Percentiles rank a stretch among this genome's conserved stretches.
These are phyloP conservation scores for Chloromyia formosa DNA, from an alignment of 2,888 invertebrate species.

Conservation along the genomic window DNA sequence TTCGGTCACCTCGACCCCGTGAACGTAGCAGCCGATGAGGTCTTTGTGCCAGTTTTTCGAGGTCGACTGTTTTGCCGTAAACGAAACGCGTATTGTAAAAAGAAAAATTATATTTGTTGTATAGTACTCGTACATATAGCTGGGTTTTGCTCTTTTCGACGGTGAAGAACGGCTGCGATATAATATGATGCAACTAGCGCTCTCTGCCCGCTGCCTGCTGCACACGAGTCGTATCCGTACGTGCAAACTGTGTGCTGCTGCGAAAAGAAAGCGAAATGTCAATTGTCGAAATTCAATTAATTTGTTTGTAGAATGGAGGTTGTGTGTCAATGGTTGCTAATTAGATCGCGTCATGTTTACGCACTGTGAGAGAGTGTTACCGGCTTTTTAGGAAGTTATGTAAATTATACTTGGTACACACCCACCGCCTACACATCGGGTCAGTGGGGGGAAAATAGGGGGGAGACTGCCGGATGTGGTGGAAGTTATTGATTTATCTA, in stretches of 20 bases:
- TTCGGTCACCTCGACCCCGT: slow-evolving; percentile 32
- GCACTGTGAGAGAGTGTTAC: background rate
- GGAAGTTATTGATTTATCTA: background rate
- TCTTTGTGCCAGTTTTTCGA: slow-evolving; percentile 42
- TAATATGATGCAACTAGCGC: slow-evolving; percentile 27
- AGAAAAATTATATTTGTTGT: slow-evolving; percentile 14
- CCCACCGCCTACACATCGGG: background rate
- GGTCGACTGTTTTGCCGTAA: slow-evolving; percentile 38
- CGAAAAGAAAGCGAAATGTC: slow-evolving; percentile 31
- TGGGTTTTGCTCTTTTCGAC: background rate
- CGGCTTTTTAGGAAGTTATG: background rate
- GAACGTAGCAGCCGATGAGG: slow-evolving; percentile 38
- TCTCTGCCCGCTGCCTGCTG: no score
- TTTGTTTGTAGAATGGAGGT: slow-evolving; percentile 22
- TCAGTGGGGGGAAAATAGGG: background rate
- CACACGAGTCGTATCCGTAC: no score
- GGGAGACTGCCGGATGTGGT: background rate
- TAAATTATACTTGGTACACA: background rate
- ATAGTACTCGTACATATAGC: no score
- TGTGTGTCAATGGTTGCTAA: slow-evolving; percentile 11
- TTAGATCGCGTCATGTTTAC: background rate
- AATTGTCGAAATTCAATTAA: slow-evolving; percentile 21
- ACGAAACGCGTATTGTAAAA: slow-evolving; percentile 13
- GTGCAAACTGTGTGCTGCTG: slow-evolving; percentile 1
- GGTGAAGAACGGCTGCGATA: slow-evolving; percentile 13